Conservation (phyloP, 2,888 invertebrate species). For the Apamea epomidion region DNA sequence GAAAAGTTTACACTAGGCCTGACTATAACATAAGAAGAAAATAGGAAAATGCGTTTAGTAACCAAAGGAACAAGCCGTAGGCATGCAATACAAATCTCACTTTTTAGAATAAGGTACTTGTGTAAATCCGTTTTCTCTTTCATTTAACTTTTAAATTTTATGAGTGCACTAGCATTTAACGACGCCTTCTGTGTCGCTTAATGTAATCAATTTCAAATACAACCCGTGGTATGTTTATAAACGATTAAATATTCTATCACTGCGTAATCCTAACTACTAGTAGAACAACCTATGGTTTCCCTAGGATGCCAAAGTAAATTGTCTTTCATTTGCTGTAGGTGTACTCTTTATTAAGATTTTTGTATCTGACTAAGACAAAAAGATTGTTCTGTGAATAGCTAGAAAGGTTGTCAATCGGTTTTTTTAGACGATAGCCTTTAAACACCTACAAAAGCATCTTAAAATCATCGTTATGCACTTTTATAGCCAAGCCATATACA, state of each 20-base stretch:
- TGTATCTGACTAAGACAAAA: not conserved
- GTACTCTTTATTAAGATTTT: not conserved
- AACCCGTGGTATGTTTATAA: constrained; percentile 40
- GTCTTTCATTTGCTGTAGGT: not conserved
- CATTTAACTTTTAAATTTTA: constrained; percentile 60
- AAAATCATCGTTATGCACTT: constrained; percentile 29
- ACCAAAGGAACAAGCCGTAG: constrained; percentile 17
- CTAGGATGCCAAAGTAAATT: not conserved
- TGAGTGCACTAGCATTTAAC: constrained; percentile 29
- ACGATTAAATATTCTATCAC: constrained; percentile 18
- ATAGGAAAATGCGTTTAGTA: constrained; percentile 21
- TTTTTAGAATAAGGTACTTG: constrained; percentile 27
- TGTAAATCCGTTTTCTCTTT: constrained; percentile 63
- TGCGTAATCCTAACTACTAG: constrained; percentile 1
- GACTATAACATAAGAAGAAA: constrained; percentile 5
- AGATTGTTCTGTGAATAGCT: not conserved
- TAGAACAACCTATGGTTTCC: not conserved
- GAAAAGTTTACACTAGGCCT: too few relatives aligned
- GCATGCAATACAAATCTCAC: constrained; percentile 30
- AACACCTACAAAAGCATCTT: constrained; percentile 4
- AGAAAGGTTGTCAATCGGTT: not conserved
- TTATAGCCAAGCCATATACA: constrained; percentile 20
- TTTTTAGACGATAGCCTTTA: constrained; percentile 3
- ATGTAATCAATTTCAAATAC: constrained; percentile 32
- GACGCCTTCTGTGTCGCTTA: constrained; percentile 30